These are phyloP conservation scores for Automeris io DNA, from an alignment of 2,888 invertebrate species.

Conservation along the genomic window DNA sequence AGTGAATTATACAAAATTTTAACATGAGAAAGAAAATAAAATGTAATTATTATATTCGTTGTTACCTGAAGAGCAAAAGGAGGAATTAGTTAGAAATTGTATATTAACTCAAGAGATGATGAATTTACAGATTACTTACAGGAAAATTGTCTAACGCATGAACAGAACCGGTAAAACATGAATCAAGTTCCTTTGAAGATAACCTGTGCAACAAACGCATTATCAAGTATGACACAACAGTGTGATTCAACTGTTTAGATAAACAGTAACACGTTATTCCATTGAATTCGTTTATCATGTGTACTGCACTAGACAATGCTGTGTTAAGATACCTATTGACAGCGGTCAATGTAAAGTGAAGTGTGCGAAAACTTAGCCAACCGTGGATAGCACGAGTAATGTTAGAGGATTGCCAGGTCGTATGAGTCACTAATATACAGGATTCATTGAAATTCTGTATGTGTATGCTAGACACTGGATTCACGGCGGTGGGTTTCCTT, in stretches of 20 bases:
- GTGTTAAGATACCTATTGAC: slow-evolving; percentile 10
- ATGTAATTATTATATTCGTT: no score
- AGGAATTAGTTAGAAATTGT: no score
- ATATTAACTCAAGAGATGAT: no score
- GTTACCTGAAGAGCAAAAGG: no score
- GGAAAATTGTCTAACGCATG: slow-evolving; percentile 17
- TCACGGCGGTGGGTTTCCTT: not conserved
- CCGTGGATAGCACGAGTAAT: slow-evolving; percentile 21
- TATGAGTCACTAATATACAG: slow-evolving; percentile 36
- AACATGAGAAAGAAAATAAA: no score
- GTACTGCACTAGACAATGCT: not conserved
- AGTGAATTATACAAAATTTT: no score
- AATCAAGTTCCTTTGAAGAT: slow-evolving; percentile 29
- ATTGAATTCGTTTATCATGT: not conserved
- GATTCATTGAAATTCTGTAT: slow-evolving; percentile 45
- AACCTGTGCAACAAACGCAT: slow-evolving; percentile 19
- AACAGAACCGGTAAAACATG: slow-evolving; percentile 22
- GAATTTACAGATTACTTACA: slow-evolving; percentile 12
- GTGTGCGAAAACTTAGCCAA: slow-evolving; percentile 18
- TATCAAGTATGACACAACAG: slow-evolving; percentile 21
- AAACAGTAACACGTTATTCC: not conserved
- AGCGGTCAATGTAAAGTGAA: slow-evolving; percentile 19
- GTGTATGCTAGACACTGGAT: slow-evolving; percentile 12
- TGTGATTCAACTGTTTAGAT: slow-evolving; percentile 18
- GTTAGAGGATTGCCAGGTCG: slow-evolving; percentile 36